These are phyloP conservation scores for Actinopyga echinites DNA, from an alignment of 53 echinoderm and acorn worm species.

Conservation along the genomic window DNA sequence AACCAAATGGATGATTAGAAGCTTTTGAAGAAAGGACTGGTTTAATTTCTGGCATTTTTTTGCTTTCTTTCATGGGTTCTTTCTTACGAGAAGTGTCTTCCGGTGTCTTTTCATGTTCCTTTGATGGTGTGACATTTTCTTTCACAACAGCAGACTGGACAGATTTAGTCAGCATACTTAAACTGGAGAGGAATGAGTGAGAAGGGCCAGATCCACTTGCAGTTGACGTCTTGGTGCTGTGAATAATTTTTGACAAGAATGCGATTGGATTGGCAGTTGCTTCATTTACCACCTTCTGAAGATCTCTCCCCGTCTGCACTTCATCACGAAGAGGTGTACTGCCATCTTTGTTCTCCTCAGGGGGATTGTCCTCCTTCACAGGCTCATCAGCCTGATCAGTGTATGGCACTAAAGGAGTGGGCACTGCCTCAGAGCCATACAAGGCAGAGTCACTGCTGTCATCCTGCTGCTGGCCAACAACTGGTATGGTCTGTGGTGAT, in stretches of 20 bases:
- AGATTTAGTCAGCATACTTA: slow-evolving; percentile 60
- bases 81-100: too few relatives aligned
- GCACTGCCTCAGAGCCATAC: neutral
- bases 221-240: slow-evolving; percentile 43
- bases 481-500: neutral
- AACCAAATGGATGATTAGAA: neutral
- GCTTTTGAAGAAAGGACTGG: neutral
- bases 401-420: slow-evolving; percentile 18
- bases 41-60: neutral
- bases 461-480: neutral
- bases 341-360: slow-evolving; percentile 46
- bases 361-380: neutral
- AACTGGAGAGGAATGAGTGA: slow-evolving; percentile 63
- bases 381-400: neutral
- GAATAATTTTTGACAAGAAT: slow-evolving; percentile 69
- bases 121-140: neutral
- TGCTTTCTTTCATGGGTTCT: too few relatives aligned
- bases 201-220: slow-evolving; percentile 37
- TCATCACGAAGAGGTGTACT: slow-evolving; percentile 76
- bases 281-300: slow-evolving; percentile 55
- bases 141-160: slow-evolving; percentile 48
- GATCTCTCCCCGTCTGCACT: slow-evolving; percentile 35
- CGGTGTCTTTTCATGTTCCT: neutral
- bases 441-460: neutral
- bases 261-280: slow-evolving; percentile 71